These are phyloP conservation scores for Eristalinus sepulchralis DNA, from an alignment of 2,888 invertebrate genomes.

Conservation along the genomic window DNA sequence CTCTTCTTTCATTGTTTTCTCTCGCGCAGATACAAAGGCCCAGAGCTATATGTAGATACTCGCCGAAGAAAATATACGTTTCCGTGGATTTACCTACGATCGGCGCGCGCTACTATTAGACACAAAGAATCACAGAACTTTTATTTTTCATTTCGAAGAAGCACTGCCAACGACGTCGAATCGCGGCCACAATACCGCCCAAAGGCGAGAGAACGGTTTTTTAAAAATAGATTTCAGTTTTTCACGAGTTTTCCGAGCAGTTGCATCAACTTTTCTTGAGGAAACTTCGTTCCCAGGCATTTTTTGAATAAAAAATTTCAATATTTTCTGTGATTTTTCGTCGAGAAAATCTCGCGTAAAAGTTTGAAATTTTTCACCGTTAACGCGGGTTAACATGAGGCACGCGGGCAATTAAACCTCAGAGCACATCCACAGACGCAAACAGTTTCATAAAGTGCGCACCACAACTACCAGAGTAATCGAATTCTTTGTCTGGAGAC, in stretches of 20 bases:
- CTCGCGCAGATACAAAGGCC: constrained; percentile 28
- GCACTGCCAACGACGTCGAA: constrained; percentile 51
- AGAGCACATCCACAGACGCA: neutral
- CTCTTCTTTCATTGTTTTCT: constrained; percentile 54
- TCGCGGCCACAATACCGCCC: constrained; percentile 36
- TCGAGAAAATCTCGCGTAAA: constrained; percentile 35
- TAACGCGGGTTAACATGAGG: constrained; percentile 54
- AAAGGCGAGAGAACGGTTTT: constrained; percentile 65
- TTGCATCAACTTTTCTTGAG: constrained; percentile 73
- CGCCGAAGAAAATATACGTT: constrained; percentile 9
- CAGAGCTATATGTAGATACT: constrained; percentile 5
- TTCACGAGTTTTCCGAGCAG: constrained; percentile 78
- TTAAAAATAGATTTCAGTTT: constrained; percentile 81
- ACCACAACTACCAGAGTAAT: constrained; percentile 8
- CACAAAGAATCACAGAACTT: constrained; percentile 31
- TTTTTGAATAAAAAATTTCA: constrained; percentile 25
- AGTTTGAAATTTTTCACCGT: constrained; percentile 41
- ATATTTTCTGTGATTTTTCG: constrained; percentile 26
- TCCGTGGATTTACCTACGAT: constrained; percentile 52
- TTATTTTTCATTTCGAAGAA: constrained; percentile 44
- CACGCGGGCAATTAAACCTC: neutral
- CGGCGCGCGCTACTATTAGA: constrained; percentile 37
- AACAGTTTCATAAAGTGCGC: neutral
- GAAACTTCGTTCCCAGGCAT: constrained; percentile 6
- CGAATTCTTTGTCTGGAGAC: constrained; percentile 52